A percentile compares a stretch with the other conserved stretches of the same genome.
Evolutionary conservation across 2,888 invertebrate species (phyloP).

Genomic region (Synanthedon vespiformis): DNA sequence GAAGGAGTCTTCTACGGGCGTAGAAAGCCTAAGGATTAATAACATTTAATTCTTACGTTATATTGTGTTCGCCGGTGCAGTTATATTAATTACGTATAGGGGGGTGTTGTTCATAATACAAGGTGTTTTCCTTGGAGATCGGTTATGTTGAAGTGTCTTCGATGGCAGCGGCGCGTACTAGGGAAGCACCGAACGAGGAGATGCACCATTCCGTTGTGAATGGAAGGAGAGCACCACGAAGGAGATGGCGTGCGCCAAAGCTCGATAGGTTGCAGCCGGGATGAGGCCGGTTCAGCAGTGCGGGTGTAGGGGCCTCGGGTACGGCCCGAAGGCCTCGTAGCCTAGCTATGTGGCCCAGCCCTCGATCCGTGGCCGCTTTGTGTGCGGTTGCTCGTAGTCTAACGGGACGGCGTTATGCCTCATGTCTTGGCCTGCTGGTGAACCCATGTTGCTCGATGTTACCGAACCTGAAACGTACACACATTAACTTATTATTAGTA

Average conservation of each 20-base stretch:
- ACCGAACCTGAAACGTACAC: conserved; percentile 74
- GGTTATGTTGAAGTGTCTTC: not conserved
- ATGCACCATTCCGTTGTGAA: conserved; percentile 32
- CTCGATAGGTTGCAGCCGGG: conserved; percentile 29
- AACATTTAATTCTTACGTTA: conserved; percentile 46
- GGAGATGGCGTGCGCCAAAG: conserved; percentile 17
- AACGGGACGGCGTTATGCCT: conserved; percentile 51
- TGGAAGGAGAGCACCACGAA: conserved; percentile 24
- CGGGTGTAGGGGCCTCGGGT: conserved; percentile 64
- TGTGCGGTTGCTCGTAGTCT: conserved; percentile 71
- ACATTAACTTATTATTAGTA: not conserved
- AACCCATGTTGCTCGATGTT: conserved; percentile 86
- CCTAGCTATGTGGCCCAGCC: conserved; percentile 90
- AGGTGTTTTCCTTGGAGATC: conserved; percentile 13
- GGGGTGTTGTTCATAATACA: conserved; percentile 30
- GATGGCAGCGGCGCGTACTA: not conserved
- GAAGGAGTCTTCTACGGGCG: conserved; percentile 34
- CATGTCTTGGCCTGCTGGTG: conserved; percentile 73
- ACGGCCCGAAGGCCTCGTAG: conserved; percentile 62
- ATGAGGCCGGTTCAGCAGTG: conserved; percentile 50
- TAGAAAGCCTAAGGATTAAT: conserved; percentile 25
- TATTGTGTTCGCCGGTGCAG: conserved; percentile 58
- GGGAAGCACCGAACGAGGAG: conserved; percentile 34
- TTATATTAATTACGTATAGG: conserved; percentile 59
- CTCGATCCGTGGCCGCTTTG: conserved; percentile 91